Conservation (phyloP, 2,797 vertebrate species). For the Orestias chungarensis region DNA sequence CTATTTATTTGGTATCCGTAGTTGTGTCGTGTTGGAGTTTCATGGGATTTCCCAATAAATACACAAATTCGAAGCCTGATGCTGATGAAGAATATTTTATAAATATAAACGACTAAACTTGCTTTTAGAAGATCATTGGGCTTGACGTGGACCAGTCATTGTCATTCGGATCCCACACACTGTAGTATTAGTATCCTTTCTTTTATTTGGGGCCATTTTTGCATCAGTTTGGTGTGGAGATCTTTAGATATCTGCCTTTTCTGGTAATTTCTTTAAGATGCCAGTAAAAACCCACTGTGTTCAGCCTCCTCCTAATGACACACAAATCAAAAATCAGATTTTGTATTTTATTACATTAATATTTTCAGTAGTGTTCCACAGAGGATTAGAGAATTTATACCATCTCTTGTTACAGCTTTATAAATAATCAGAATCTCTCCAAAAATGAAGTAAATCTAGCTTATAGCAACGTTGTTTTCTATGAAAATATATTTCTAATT, state of each 20-base stretch:
- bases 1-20: too few species aligned
- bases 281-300: too few species aligned
- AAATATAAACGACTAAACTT: too few species aligned
- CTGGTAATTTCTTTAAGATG: too few species aligned
- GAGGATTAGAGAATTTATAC: background rate
- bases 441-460: background rate
- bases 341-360: background rate
- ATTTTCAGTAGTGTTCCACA: background rate
- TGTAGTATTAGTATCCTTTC: background rate
- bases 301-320: too few species aligned
- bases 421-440: background rate
- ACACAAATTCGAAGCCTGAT: too few species aligned
- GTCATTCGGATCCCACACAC: too few species aligned
- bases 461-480: background rate
- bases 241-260: background rate
- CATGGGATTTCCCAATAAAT: too few species aligned
- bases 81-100: too few species aligned
- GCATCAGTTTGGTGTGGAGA: background rate
- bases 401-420: background rate
- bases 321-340: background rate
- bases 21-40: too few species aligned
- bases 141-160: too few species aligned
- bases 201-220: background rate
- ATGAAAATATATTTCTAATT: background rate
- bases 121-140: too few species aligned